A percentile compares a stretch with the other conserved stretches of the same genome.
Conservation (phyloP, 2,797 vertebrate species). For the Argentina silus region DNA sequence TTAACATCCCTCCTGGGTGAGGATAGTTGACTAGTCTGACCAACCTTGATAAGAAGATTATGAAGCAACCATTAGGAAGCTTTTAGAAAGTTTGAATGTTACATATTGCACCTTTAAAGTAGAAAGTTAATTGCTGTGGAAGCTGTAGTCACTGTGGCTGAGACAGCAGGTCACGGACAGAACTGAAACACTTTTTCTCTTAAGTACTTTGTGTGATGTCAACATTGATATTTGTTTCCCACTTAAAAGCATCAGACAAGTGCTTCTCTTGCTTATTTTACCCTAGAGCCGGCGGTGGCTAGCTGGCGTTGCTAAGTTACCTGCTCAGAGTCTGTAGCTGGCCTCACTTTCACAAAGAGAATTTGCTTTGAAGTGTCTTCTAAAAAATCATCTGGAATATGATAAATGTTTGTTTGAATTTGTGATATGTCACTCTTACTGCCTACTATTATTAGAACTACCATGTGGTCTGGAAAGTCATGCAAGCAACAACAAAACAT, state of each 20-base stretch:
- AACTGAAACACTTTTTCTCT: neutral
- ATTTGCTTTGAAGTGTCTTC: neutral
- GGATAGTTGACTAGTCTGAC: no score
- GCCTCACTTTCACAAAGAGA: conserved; percentile 16
- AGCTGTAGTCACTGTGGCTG: neutral
- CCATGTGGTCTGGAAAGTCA: neutral
- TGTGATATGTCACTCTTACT: neutral
- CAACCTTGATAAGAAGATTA: no score
- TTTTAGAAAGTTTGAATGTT: no score
- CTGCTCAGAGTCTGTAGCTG: conserved; percentile 24
- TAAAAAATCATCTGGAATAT: neutral
- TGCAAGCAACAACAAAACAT: neutral
- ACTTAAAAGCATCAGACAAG: conserved; percentile 8
- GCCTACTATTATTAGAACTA: neutral
- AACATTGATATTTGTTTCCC: conserved; percentile 17
- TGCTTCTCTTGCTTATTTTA: neutral
- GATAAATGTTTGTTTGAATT: neutral
- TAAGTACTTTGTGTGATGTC: conserved; percentile 15
- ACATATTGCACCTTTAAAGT: neutral
- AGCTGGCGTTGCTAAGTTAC: conserved; percentile 45
- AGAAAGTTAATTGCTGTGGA: neutral
- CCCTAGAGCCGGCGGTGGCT: conserved; percentile 13
- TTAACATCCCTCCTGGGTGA: no score
- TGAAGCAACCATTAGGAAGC: no score
- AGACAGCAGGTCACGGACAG: neutral